A percentile compares a stretch with the other conserved stretches of the same genome.
Conservation (phyloP, 2,797 vertebrate genomes). For the Selene dorsalis region DNA sequence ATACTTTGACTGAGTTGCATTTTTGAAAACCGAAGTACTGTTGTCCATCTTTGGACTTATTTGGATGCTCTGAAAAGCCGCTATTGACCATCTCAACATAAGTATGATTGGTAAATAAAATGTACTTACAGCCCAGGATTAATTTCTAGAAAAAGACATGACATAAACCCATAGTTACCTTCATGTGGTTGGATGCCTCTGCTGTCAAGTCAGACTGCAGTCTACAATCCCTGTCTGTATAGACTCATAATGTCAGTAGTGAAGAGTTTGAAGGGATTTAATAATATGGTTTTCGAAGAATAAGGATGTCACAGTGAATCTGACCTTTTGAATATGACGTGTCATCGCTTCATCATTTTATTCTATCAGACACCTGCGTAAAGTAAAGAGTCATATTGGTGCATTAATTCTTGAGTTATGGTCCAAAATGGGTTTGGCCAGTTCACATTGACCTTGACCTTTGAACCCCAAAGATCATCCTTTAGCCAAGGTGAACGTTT, state of each 20-base stretch:
- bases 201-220: neutral
- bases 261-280: too few species aligned
- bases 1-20: neutral
- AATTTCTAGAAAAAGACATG: constrained; percentile 8
- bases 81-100: neutral
- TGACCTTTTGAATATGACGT: neutral
- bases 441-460: neutral
- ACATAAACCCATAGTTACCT: neutral
- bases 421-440: neutral
- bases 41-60: neutral
- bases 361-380: neutral
- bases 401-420: neutral
- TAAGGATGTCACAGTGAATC: neutral
- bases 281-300: neutral
- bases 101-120: neutral
- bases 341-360: neutral
- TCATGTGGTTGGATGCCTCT: too few species aligned
- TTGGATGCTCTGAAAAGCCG: neutral
- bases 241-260: too few species aligned
- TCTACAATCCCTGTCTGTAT: neutral
- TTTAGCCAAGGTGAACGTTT: neutral
- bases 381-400: neutral
- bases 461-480: neutral
- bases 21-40: neutral
- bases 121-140: neutral